Evolutionary conservation across 2,888 invertebrate species (phyloP), one percentile per base, ranked within the genome.

Genomic region (Aphidoletes aphidimyza): DNA sequence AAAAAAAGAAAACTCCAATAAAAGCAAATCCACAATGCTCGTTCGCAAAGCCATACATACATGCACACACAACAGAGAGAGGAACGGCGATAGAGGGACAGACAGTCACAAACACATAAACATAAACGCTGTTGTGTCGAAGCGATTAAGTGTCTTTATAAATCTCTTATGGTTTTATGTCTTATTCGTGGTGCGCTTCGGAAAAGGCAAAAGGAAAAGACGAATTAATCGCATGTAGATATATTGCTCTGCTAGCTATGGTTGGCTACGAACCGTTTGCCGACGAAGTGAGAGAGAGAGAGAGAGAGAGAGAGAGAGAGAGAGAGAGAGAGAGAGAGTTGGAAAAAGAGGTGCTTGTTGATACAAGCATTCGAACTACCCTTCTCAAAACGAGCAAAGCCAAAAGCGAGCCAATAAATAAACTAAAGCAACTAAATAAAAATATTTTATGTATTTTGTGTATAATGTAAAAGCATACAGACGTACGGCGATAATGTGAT

Each of bases 401-500:
- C 81, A 81, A 81, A 81, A 81, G 37, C 37, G 14, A 37, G n/a
- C 36, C 81, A 81, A 81, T 81, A 81, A 81, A 81, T 81, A 81
- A 81, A 81, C 81, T 81, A 37, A 36, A 81, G n/a, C 34, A 81
- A 81, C 37, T 36, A 81, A 81, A 81, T 81, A 37, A 81, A 81
- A 81, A 81, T 81, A 81, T 81, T 81, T 81, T 81, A 81, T 81
- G 37, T 81, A 81, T 37, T 81, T 36, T 81, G 37, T 37, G 81
- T 37, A 81, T 81, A 37, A 81, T 81, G 81, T 11, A 37, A 36
- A 9, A 69, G 34, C 34, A 54, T 6, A 22, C 22, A 54, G 54
- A 54, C 54, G 54, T 37, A 37, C 81, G 81, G 36, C 81, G 36
- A 81, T 81, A 81, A 81, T 81, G 81, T 81, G 81, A 84, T 84